phyloP scores from a whole-genome alignment of 2,888 invertebrate genomes.

The Cephus pygmeus region DNA sequence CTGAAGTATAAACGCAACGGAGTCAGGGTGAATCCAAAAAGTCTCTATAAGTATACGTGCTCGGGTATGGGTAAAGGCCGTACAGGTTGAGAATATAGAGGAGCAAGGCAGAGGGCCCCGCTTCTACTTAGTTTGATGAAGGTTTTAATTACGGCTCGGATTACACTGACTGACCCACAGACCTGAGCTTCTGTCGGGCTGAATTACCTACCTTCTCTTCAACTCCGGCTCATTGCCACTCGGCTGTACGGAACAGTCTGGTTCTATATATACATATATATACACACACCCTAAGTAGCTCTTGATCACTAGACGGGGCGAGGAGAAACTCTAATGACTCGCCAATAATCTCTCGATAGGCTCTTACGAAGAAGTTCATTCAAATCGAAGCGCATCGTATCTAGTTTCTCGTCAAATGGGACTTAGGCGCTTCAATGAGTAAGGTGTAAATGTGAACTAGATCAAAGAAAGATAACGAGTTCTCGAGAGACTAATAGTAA shows the following conservation, averaged over 20 bases:
- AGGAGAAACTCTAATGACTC: background rate
- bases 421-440: background rate
- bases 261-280: constrained; percentile 7
- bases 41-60: background rate
- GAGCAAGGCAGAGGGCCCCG: background rate
- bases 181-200: constrained; percentile 14
- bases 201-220: constrained; percentile 27
- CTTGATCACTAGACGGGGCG: background rate
- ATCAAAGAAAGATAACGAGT: background rate
- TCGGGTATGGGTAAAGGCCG: background rate
- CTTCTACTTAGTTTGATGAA: constrained; percentile 34
- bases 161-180: constrained; percentile 31
- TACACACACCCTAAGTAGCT: background rate
- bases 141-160: constrained; percentile 31
- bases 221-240: constrained; percentile 28
- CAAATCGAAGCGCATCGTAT: background rate
- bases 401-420: background rate
- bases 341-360: constrained; percentile 5
- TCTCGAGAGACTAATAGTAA: background rate
- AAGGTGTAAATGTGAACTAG: background rate
- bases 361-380: background rate
- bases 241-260: constrained; percentile 22
- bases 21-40: background rate
- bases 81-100: background rate
- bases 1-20: background rate